Base-by-base conservation (phyloP, 2,113 vertebrate species). In the Scomber scombrus region DNA sequence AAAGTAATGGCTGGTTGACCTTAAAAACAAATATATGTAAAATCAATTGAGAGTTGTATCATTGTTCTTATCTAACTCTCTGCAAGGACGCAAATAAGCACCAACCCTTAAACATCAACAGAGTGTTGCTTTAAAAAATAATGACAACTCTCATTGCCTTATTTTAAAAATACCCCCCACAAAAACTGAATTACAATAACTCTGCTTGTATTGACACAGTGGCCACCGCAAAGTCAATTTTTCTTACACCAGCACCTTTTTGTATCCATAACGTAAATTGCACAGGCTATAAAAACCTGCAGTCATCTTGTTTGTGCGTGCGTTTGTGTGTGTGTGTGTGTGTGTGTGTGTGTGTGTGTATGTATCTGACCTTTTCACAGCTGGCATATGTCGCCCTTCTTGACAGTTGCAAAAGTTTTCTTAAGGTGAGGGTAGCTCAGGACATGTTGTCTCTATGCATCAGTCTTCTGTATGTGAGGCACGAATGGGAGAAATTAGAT, bases 401-500 rank as follows among this genome's bases (percentile, higher is more conserved):
- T 18, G 0, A 43, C 43, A 40, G 68, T 61, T 65, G 62, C 26
- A 18, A 79, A 86, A 63, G 76, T 77, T 82, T 80, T 74, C 61
- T 74, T 85, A 23, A 81, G 78, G 69, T 82, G 64, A 86, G 16
- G 57, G 51, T 52, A 19, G 51, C 62, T 66, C 16, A 60, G 65
- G 45, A 67, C n/a, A 4, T 10, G 62, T 26, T 65, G 65, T 49
- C 54, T 74, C 65, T 72, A 45, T 0, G 23, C 13, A 62, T 89
- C 69, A 67, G 71, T 73, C 54, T 72, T 84, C 61, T 23, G 23
- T 52, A 43, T 29, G 62, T 50, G 70, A 57, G 49, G 47, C 71
- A 11, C 26, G 80, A 85, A 75, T 67, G 60, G 61, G 15, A 72
- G 43, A 67, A 84, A 85, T 78, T 78, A 0, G n/a, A 89, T 88